Percentiles rank a stretch among this genome's conserved stretches.
Evolutionary conservation across 2,888 invertebrate species (phyloP).

Genomic region (Notocelia uddmanniana): DNA sequence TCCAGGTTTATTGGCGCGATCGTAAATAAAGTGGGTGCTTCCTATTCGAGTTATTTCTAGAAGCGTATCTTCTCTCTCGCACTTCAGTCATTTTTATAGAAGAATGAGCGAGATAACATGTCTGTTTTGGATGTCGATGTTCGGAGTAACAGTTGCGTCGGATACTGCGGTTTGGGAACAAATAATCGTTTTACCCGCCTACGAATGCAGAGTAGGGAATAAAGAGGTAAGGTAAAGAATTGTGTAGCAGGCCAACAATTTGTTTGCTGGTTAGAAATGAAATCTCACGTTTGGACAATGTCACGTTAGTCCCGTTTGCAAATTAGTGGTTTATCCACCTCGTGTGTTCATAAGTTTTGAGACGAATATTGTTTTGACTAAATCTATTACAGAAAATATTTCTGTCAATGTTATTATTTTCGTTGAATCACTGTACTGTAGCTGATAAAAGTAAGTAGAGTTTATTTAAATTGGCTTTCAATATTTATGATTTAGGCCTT

Average conservation of each 20-base stretch:
- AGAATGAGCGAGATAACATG: not conserved
- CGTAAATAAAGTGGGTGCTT: conserved; percentile 60
- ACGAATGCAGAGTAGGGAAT: conserved; percentile 47
- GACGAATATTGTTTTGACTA: no score
- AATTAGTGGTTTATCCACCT: not conserved
- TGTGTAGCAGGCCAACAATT: not conserved
- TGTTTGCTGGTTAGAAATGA: not conserved
- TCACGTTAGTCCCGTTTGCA: not conserved
- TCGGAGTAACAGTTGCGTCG: not conserved
- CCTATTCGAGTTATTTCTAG: not conserved
- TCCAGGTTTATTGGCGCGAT: conserved; percentile 58
- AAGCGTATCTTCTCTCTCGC: not conserved
- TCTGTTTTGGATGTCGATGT: not conserved
- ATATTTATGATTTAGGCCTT: no score
- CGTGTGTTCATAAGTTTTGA: no score
- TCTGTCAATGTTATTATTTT: no score
- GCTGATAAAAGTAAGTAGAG: no score
- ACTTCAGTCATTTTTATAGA: not conserved
- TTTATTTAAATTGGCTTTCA: no score
- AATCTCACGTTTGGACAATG: not conserved
- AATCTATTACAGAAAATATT: no score
- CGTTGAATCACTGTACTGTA: no score
- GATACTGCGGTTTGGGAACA: conserved; percentile 56
- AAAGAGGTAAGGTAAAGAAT: conserved; percentile 28
- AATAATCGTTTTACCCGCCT: conserved; percentile 58